Percentiles rank a stretch among this genome's conserved stretches.
Evolutionary conservation across 2,888 invertebrate genomes (phyloP).

Genomic region (Latrodectus elegans): DNA sequence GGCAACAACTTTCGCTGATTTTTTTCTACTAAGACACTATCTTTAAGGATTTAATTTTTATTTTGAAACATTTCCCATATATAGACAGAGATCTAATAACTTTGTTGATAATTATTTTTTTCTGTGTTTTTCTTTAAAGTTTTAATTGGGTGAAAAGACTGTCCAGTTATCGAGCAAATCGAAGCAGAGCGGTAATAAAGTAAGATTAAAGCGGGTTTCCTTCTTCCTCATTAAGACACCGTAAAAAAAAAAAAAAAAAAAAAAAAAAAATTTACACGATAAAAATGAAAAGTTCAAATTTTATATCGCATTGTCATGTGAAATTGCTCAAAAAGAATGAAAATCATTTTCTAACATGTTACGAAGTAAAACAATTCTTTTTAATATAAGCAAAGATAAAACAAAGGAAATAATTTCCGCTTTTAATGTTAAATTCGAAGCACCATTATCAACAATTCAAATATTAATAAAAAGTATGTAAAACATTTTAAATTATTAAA

Average conservation of each 20-base stretch:
- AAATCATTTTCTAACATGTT: too few relatives aligned
- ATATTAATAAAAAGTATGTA: too few relatives aligned
- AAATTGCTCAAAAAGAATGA: too few relatives aligned
- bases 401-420: too few relatives aligned
- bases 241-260: not conserved
- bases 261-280: too few relatives aligned
- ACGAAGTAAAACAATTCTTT: too few relatives aligned
- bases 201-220: not conserved
- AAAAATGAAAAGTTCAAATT: too few relatives aligned
- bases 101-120: not conserved
- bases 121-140: not conserved
- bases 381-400: too few relatives aligned
- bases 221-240: not conserved
- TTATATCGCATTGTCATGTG: too few relatives aligned
- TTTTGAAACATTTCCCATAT: not conserved
- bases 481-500: too few relatives aligned
- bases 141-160: not conserved
- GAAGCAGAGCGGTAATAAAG: not conserved
- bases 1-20: not conserved
- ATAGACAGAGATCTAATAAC: not conserved
- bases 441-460: too few relatives aligned
- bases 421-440: too few relatives aligned
- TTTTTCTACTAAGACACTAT: not conserved
- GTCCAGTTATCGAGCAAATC: not conserved
- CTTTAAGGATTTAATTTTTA: not conserved